Conservation (phyloP, 2,888 invertebrate genomes). For the Nephrotoma appendiculata region DNA sequence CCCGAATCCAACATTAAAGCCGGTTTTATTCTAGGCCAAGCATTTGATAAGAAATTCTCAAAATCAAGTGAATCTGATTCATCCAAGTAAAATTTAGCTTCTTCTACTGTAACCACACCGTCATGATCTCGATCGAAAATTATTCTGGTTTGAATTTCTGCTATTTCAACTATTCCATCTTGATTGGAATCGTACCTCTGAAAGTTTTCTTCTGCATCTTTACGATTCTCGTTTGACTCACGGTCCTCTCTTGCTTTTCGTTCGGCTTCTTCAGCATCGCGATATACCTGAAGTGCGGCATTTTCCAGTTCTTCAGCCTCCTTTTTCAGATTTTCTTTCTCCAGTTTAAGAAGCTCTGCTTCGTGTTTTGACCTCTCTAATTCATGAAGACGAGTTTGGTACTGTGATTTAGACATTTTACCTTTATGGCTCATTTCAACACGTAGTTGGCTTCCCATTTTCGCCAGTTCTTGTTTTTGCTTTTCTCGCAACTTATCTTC, state of each 20-base stretch:
- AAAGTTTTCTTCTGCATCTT: constrained; percentile 62
- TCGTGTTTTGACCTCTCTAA: constrained; percentile 57
- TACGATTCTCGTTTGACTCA: constrained; percentile 39
- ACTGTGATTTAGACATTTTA: constrained; percentile 56
- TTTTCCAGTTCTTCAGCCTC: constrained; percentile 59
- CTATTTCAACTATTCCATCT: constrained; percentile 55
- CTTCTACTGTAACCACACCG: constrained; percentile 76
- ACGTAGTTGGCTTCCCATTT: constrained; percentile 64
- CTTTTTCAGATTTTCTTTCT: constrained; percentile 58
- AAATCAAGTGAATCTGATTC: constrained; percentile 51
- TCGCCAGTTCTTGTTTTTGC: constrained; percentile 53
- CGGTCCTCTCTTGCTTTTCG: constrained; percentile 41
- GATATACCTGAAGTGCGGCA: constrained; percentile 61
- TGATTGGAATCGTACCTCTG: constrained; percentile 63
- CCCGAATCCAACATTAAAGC: constrained; percentile 63
- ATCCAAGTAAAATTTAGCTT: constrained; percentile 61
- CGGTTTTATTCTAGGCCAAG: constrained; percentile 71
- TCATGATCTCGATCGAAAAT: constrained; percentile 82
- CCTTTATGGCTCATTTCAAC: constrained; percentile 61
- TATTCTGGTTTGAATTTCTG: constrained; percentile 53
- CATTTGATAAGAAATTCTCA: constrained; percentile 48
- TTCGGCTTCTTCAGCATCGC: constrained; percentile 50
- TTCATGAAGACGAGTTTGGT: constrained; percentile 52
- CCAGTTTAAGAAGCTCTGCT: constrained; percentile 63
- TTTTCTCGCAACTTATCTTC: constrained; percentile 62